Base-by-base conservation (phyloP, 37 sponge, comb jelly and placozoan species). In the Spongilla lacustris region DNA sequence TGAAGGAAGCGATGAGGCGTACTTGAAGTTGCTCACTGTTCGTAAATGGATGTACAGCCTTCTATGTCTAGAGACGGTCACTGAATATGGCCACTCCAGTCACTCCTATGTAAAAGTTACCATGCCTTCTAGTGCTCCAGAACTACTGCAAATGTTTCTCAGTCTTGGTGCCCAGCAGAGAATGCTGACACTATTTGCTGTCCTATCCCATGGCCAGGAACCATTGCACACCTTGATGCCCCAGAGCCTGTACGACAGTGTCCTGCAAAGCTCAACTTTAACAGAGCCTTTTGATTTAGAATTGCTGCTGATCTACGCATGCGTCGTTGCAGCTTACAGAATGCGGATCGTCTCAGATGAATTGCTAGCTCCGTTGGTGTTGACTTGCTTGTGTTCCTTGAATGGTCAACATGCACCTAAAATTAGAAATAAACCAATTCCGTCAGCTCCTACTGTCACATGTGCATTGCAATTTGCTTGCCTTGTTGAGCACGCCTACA, bases 41-140 rank as follows among this genome's bases (percentile, higher is more conserved):
- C 50, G 80, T 11, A 48, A 50, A 30, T 26, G 66, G 32, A 79
- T 79, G 26, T 79, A 79, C 80, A 79, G 26, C 14, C 23, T 79
- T 29, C 80, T 79, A 11, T 10, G 66, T 35, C 67, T 48, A 4
- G 11, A 9, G 23, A 27, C 19, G 4, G 67, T 79, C 2, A 14
- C 66, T 5, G 80, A 79, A 66, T 79, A 79, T 21, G 80, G 80
- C n/a, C n/a, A n/a, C n/a, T n/a, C n/a, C n/a, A n/a, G n/a, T n/a
- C n/a, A n/a, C n/a, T n/a, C n/a, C n/a, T n/a, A n/a, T n/a, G n/a
- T n/a, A n/a, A n/a, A n/a, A n/a, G n/a, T n/a, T n/a, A n/a, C n/a
- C n/a, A n/a, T n/a, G n/a, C n/a, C n/a, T n/a, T n/a, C n/a, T n/a
- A n/a, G n/a, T n/a, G n/a, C n/a, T n/a, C n/a, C n/a, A n/a, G n/a